phyloP scores from a whole-genome alignment of 2,113 vertebrate genomes.

The Pionites leucogaster region DNA sequence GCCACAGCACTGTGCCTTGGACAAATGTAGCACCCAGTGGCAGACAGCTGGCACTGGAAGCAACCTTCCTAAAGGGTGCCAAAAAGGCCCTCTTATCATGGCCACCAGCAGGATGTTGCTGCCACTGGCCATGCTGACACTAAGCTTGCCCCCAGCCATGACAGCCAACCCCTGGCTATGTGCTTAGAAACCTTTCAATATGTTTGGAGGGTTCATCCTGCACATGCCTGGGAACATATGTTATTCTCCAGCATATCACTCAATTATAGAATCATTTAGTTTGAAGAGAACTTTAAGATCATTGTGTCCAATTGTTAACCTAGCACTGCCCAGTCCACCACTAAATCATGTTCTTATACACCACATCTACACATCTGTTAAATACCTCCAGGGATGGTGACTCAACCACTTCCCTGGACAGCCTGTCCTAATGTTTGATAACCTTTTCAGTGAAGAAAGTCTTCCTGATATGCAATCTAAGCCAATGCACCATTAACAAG shows the following conservation, averaged over 20 bases:
- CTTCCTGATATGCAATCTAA: background rate
- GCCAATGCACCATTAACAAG: too few species aligned
- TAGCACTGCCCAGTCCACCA: background rate
- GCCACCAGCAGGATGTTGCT: background rate
- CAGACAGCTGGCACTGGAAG: background rate
- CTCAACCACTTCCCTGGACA: background rate
- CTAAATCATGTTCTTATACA: background rate
- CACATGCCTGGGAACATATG: background rate
- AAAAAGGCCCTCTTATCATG: background rate
- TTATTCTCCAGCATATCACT: background rate
- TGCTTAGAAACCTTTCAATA: background rate
- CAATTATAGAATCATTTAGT: background rate
- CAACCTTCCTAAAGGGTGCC: background rate
- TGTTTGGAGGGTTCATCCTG: background rate
- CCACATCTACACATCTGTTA: background rate
- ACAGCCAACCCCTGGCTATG: background rate
- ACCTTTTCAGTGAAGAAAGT: background rate
- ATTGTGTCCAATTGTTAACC: background rate
- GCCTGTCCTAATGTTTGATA: background rate
- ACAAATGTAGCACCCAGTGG: rapidly evolving
- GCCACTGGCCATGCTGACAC: background rate
- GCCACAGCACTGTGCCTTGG: background rate
- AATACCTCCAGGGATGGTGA: background rate
- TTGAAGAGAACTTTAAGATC: background rate
- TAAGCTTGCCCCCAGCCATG: rapidly evolving